Evolutionary conservation across 2,888 invertebrate genomes (phyloP), one percentile per base, ranked within the genome.

Genomic region (Steinernema hermaphroditum): DNA sequence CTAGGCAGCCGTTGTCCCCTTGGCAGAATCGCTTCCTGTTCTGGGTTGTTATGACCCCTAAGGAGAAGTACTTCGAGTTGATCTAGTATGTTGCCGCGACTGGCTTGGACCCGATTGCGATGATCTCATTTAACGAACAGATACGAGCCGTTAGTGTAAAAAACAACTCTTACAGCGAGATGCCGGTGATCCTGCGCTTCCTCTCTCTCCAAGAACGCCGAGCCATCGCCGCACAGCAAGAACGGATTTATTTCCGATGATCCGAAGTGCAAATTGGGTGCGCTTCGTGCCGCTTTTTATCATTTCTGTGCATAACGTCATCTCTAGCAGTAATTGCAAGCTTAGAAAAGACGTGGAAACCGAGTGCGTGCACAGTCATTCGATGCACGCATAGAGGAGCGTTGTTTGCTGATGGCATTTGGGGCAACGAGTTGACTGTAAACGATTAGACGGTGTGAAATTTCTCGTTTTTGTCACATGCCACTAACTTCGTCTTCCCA

Each of bases 261-360:
- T 27, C 27, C 54, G 24, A 54, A 54, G 54, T 54, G 54, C 54
- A 54, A 54, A 24, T 54, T 54, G 24, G 54, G 54, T 54, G 54
- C 54, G 16, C 6, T n/a, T 37, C 37, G 37, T 37, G 37, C 6
- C 37, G n/a, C 37, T 37, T 37, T 37, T 4, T 4, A 37, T 12
- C 6, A 4, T 8, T 12, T 37, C 12, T 37, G 37, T 37, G 37
- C 37, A n/a, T n/a, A n/a, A n/a, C n/a, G n/a, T n/a, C n/a, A n/a
- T n/a, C 37, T 37, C 37, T 37, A 12, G 6, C 12, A 12, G 37
- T 37, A 12, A 4, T 12, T 37, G 37, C 37, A n/a, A n/a, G n/a
- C n/a, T n/a, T n/a, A n/a, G n/a, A 37, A 37, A 37, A 12, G 37
- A 37, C 37, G 37, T 37, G 4, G 37, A 4, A 12, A 37, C 6